Percentiles rank a stretch among this genome's conserved stretches.
Conservation (phyloP, 1,140 invertebrate genomes). For the Idris sp. region DNA sequence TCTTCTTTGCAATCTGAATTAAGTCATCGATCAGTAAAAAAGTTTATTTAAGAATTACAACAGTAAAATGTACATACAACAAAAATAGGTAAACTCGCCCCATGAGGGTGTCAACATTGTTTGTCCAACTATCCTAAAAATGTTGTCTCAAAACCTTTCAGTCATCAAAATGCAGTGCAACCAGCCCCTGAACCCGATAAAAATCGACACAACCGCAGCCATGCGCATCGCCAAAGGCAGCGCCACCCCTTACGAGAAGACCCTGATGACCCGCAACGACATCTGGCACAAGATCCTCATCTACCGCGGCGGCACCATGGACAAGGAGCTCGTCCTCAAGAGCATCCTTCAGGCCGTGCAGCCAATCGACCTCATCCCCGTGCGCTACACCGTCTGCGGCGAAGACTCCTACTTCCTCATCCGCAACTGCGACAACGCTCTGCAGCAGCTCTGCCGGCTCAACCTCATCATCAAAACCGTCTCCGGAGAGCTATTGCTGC, state of each 20-base stretch:
- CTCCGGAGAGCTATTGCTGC: constrained; percentile 70
- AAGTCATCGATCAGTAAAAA: too few relatives aligned
- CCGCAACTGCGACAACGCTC: constrained; percentile 77
- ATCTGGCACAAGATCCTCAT: constrained; percentile 73
- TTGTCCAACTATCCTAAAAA: too few relatives aligned
- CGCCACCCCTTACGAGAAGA: constrained; percentile 66
- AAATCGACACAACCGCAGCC: constrained; percentile 37
- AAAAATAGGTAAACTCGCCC: too few relatives aligned
- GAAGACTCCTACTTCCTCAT: constrained; percentile 75
- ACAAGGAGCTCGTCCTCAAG: constrained; percentile 75
- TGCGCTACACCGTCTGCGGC: constrained; percentile 73
- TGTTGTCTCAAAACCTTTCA: too few relatives aligned
- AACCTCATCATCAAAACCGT: constrained; percentile 75
- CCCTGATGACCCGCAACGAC: constrained; percentile 70
- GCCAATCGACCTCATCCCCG: constrained; percentile 78
- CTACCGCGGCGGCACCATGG: constrained; percentile 66
- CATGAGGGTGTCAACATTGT: too few relatives aligned
- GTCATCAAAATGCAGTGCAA: too few relatives aligned
- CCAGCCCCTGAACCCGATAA: too few relatives aligned
- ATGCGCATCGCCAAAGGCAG: constrained; percentile 62
- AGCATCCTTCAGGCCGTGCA: constrained; percentile 76
- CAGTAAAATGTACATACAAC: too few relatives aligned
- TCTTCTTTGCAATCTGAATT: too few relatives aligned
- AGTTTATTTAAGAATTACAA: too few relatives aligned
- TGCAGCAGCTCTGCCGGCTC: constrained; percentile 76